phyloP scores from a whole-genome alignment of 2,888 invertebrate species.

The Drosophila hamatofila region DNA sequence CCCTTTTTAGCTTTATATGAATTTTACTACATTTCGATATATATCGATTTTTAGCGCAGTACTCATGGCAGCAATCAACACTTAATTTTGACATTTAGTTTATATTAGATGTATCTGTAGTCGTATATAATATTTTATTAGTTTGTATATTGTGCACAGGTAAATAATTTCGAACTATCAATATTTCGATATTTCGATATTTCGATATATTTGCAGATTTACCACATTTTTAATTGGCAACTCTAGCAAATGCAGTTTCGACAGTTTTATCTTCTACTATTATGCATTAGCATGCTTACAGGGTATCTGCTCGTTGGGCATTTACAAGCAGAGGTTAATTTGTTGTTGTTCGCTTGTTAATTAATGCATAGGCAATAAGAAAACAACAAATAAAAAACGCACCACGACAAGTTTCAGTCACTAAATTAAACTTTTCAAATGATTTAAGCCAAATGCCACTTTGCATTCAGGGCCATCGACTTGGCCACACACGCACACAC shows the following conservation, averaged over 20 bases:
- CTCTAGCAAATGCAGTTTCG: background rate
- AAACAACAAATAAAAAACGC: constrained; percentile 56
- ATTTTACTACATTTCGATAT: background rate
- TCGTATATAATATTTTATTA: background rate
- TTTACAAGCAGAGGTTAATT: background rate
- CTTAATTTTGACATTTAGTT: too few species aligned
- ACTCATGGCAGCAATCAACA: background rate
- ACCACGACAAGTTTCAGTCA: constrained; percentile 66
- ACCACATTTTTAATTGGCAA: background rate
- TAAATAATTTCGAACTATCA: background rate
- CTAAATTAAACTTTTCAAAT: constrained; percentile 73
- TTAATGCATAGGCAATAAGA: constrained; percentile 65
- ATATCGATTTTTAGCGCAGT: background rate
- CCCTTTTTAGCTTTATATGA: too few species aligned
- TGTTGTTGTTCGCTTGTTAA: constrained; percentile 59
- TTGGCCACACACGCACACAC: constrained; percentile 59
- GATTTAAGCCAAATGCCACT: constrained; percentile 72
- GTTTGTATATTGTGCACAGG: background rate
- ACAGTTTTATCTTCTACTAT: background rate
- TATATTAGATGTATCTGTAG: too few species aligned
- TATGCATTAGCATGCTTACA: background rate
- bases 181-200: background rate
- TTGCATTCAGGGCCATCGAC: constrained; percentile 71
- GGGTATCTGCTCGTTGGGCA: constrained; percentile 3
- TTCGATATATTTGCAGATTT: background rate